These are phyloP conservation scores for Nephila pilipes DNA, from an alignment of 1,140 invertebrate species.

Conservation along the genomic window DNA sequence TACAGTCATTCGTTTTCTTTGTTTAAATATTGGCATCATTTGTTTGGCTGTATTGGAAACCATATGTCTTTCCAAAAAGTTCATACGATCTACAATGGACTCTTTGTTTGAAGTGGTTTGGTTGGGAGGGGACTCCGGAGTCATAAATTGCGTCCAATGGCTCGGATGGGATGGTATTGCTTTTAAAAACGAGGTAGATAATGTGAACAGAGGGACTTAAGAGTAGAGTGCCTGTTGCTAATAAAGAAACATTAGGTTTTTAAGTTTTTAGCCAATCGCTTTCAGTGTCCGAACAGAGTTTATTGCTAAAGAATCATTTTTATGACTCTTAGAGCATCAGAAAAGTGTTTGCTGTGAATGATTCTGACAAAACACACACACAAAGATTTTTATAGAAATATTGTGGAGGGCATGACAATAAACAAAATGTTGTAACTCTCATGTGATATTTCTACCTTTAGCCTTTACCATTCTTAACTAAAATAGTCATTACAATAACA, in stretches of 20 bases:
- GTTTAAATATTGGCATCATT: slow-evolving; percentile 53
- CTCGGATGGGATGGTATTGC: background rate
- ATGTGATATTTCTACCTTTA: no score
- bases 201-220: background rate
- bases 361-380: no score
- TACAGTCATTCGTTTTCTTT: background rate
- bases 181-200: background rate
- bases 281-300: no score
- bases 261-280: background rate
- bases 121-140: background rate
- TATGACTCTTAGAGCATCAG: no score
- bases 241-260: background rate
- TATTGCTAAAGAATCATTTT: no score
- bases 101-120: background rate
- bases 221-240: background rate
- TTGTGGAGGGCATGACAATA: no score
- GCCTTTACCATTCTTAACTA: no score
- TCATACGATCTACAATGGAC: slow-evolving; percentile 27
- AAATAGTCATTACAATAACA: no score
- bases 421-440: no score
- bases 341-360: no score
- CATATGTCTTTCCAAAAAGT: slow-evolving; percentile 19
- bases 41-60: slow-evolving; percentile 21
- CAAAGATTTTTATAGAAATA: no score
- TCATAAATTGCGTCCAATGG: background rate